A percentile compares a stretch with the other conserved stretches of the same genome.
Conservation (phyloP, 2,888 invertebrate species). For the Pollenia labialis region DNA sequence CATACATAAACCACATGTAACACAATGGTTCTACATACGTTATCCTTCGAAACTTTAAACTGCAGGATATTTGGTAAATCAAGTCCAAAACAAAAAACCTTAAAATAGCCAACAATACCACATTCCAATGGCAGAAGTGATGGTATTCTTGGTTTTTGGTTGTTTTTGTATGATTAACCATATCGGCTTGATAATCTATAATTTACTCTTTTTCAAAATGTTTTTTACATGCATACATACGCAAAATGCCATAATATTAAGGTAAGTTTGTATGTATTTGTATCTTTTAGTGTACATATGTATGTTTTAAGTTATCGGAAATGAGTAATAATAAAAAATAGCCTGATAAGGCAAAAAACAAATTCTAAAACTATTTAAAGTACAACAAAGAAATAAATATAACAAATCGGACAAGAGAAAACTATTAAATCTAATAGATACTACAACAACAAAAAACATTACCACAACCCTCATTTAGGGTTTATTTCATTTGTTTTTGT, state of each 20-base stretch:
- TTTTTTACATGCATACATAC: no score
- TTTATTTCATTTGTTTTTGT: not conserved
- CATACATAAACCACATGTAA: no score
- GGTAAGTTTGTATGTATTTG: no score
- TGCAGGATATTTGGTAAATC: not conserved
- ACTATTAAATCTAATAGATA: slow-evolving; percentile 14
- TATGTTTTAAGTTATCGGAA: not conserved
- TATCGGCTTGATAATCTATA: slow-evolving; percentile 20
- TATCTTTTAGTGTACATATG: no score
- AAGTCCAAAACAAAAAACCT: not conserved
- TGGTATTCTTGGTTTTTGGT: not conserved
- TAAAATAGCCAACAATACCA: slow-evolving; percentile 3
- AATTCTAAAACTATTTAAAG: slow-evolving; percentile 10
- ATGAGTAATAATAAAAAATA: slow-evolving; percentile 5
- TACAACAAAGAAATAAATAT: not conserved
- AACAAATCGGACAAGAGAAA: not conserved
- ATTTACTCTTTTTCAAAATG: slow-evolving; percentile 13
- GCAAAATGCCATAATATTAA: no score
- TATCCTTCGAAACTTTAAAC: no score
- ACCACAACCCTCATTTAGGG: slow-evolving; percentile 14
- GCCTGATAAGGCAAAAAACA: not conserved
- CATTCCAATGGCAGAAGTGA: not conserved
- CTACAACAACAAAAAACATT: not conserved
- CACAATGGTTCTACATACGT: no score
- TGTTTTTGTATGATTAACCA: slow-evolving; percentile 11